phyloP scores from a whole-genome alignment of 2,888 invertebrate genomes.

The Crioceris asparagi region DNA sequence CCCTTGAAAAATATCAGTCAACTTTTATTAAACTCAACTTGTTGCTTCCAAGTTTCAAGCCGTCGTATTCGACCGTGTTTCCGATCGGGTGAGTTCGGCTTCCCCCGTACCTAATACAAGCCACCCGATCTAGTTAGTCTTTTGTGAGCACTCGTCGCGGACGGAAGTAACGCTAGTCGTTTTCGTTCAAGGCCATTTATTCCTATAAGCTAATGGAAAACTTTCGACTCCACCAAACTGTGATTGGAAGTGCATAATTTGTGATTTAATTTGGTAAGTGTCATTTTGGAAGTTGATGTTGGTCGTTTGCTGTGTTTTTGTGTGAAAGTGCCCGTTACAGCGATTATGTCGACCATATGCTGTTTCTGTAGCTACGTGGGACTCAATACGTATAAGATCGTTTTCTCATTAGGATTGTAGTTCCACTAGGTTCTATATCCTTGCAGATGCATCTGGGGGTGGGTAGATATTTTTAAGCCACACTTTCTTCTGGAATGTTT shows the following conservation, averaged over 20 bases:
- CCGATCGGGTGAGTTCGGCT: conserved; percentile 7
- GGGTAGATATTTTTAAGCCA: too few species aligned
- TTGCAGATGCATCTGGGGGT: too few species aligned
- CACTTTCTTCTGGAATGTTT: too few species aligned
- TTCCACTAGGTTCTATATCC: too few species aligned
- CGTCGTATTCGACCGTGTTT: conserved; percentile 16
- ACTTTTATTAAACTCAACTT: too few species aligned
- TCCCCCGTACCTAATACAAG: conserved; percentile 5
- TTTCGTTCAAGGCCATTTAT: conserved; percentile 17
- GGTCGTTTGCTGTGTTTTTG: background rate
- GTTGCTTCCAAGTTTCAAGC: too few species aligned
- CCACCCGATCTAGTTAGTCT: conserved; percentile 18
- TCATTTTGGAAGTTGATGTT: background rate
- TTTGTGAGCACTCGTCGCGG: conserved; percentile 15
- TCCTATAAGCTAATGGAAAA: background rate
- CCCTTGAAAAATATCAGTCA: conserved; percentile 20
- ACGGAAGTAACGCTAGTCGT: conserved; percentile 15
- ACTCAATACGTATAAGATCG: background rate
- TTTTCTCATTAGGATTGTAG: too few species aligned
- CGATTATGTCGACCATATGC: conserved; percentile 10
- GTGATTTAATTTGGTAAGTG: conserved; percentile 14
- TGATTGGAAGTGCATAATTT: conserved; percentile 2
- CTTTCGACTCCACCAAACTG: conserved; percentile 4
- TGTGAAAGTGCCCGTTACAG: background rate
- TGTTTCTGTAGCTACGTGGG: conserved; percentile 1